Base-by-base conservation (phyloP, 2,113 vertebrate species). In the Brachyistius frenatus region DNA sequence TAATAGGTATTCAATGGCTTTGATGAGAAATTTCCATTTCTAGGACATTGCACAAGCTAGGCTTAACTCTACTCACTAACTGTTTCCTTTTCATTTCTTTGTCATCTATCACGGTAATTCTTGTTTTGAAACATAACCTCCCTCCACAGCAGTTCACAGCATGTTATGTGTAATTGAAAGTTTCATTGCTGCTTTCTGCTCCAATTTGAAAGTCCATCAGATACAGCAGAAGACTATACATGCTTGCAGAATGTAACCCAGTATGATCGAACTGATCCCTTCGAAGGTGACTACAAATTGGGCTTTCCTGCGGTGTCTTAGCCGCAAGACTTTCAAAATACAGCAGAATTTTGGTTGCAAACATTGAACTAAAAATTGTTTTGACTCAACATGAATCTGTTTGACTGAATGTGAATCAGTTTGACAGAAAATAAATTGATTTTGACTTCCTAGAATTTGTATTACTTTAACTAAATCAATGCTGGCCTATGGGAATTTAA, bases 231-330 rank as follows among this genome's bases (percentile, higher is more conserved):
- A 49, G 10, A 33, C 46, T 15, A 1, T 11, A 39, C 35, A 60
- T 41, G 30, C 33, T 66, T 52, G 10, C 52, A 39, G 39, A 73
- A 72, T 47, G 23, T 54, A 5, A 67, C 31, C 6, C 23, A 32
- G 32, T 78, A n/a, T 71, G 61, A 50, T 44, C 36, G 16, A 14
- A 53, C 85, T 75, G 41, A 84, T 75, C 56, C 46, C 14, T 49
- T 36, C 7, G 46, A 50, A 44, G 16, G 54, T 78, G 14, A 16
- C 39, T 53, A 63, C 61, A 78, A 79, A 85, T 53, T 65, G 47
- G 52, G 35, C 37, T 32, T 73, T 58, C 61, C 68, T 54, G 7
- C 1, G 2, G 69, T 0, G 0, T 56, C n/a, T 55, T 66, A 5
- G 47, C 72, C 62, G 67, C 66, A 55, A 55, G n/a, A 68, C 61